Evolutionary conservation across 2,888 invertebrate species (phyloP).

Genomic region (Noctua janthe): DNA sequence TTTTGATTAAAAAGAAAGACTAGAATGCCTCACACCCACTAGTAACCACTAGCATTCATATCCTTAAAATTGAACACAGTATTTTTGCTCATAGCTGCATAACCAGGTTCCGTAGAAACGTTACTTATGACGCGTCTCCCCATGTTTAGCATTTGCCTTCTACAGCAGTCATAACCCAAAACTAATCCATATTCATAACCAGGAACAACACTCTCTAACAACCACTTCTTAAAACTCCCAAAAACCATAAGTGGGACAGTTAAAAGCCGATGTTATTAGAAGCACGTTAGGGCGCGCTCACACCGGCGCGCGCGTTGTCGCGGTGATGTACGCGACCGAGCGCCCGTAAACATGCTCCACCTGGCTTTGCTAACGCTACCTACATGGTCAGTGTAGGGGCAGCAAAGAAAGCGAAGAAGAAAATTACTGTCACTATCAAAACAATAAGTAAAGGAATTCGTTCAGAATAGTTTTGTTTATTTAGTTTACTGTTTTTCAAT

Average conservation of each 20-base stretch:
- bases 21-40: not conserved
- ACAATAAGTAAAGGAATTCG: not conserved
- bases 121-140: not conserved
- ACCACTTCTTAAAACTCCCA: constrained; percentile 42
- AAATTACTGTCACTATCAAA: not conserved
- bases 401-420: constrained; percentile 51
- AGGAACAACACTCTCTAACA: constrained; percentile 9
- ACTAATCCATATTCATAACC: not conserved
- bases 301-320: constrained; percentile 67
- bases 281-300: constrained; percentile 59
- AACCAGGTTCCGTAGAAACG: not conserved
- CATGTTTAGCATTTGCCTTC: not conserved
- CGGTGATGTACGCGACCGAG: constrained; percentile 77
- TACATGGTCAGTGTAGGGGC: constrained; percentile 66
- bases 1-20: not conserved
- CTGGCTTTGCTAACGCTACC: constrained; percentile 72
- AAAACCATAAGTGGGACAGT: constrained; percentile 48
- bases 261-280: constrained; percentile 67
- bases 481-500: not conserved
- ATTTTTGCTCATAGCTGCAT: not conserved
- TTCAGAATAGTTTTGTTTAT: too few relatives aligned
- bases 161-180: not conserved
- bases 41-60: not conserved
- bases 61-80: not conserved
- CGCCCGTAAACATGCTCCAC: constrained; percentile 74